Conservation (phyloP, 1,140 invertebrate genomes). For the Caenorhabditis briggsae region DNA sequence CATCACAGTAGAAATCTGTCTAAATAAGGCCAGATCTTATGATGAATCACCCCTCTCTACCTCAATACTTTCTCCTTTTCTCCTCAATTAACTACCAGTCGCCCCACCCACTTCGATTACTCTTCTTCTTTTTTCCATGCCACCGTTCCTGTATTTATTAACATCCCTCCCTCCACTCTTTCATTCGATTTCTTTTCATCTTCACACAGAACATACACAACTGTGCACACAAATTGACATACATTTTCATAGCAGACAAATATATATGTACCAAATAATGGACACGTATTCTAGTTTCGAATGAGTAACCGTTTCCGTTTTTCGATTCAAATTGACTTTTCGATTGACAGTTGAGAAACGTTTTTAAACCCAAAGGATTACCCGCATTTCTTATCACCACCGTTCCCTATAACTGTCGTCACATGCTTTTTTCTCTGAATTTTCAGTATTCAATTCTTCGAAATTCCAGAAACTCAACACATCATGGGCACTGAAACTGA, state of each 20-base stretch:
- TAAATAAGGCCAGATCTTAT: neutral
- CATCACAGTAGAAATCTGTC: neutral
- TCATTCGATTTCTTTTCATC: neutral
- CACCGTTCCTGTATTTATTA: constrained; percentile 26
- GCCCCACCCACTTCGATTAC: constrained; percentile 1
- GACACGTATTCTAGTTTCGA: neutral
- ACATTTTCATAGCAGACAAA: constrained; percentile 12
- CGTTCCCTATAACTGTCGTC: too few species aligned
- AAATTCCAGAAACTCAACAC: constrained; percentile 45
- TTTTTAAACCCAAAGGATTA: too few species aligned
- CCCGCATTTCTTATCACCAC: too few species aligned
- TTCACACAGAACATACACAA: constrained; percentile 26
- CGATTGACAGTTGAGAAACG: too few species aligned
- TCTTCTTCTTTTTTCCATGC: neutral
- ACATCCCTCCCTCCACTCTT: neutral
- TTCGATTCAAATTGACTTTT: too few species aligned
- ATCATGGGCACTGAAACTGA: constrained; percentile 53
- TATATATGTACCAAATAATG: neutral
- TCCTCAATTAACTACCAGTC: neutral
- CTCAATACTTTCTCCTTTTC: neutral
- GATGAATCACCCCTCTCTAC: neutral
- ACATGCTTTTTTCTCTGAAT: neutral
- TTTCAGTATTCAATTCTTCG: constrained; percentile 38
- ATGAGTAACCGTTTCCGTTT: too few species aligned
- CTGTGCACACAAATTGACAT: constrained; percentile 43